Conservation (phyloP, 2,797 vertebrate species). For the Sparidentex hasta region DNA sequence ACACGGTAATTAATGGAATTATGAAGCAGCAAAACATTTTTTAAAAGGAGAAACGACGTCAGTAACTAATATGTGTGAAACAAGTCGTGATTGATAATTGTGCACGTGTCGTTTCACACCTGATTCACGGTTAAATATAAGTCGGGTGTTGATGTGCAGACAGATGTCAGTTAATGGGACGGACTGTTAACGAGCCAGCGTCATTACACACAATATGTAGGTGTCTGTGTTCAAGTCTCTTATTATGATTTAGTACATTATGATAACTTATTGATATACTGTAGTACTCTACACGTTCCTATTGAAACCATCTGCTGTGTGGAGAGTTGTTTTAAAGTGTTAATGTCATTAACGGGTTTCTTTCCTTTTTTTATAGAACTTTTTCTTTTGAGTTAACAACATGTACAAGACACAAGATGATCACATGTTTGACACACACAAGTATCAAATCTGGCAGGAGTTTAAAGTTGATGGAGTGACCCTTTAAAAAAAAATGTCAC, state of each 20-base stretch:
- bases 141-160: background rate
- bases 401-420: no score
- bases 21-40: background rate
- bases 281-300: background rate
- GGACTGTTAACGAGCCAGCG: background rate
- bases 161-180: slow-evolving; percentile 9
- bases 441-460: no score
- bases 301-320: background rate
- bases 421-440: no score
- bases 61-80: background rate
- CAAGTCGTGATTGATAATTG: background rate
- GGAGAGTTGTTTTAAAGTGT: no score
- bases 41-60: background rate
- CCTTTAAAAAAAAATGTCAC: no score
- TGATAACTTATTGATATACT: background rate
- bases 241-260: background rate
- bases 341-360: background rate
- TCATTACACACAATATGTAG: background rate
- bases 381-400: no score
- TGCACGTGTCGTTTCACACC: slow-evolving; percentile 13
- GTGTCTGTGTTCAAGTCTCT: background rate
- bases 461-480: no score
- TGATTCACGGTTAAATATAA: slow-evolving; percentile 20
- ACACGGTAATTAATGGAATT: slow-evolving; percentile 9
- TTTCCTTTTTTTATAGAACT: background rate